Base-by-base conservation (phyloP, 1,140 invertebrate genomes). In the Mesaphorura yosii region DNA sequence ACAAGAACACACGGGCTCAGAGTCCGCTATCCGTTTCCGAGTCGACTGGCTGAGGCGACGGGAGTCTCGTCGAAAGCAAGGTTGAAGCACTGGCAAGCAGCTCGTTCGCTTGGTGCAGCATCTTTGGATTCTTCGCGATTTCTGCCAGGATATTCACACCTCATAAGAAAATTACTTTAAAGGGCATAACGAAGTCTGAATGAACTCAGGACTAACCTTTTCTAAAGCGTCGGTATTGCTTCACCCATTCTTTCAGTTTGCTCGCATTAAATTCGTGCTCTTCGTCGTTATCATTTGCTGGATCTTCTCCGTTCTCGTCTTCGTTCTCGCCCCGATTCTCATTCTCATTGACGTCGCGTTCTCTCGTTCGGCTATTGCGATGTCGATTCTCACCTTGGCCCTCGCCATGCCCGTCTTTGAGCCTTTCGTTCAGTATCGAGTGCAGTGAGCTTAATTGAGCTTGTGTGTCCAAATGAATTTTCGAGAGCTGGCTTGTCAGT, bases 401-500 rank as follows among this genome's bases (percentile, higher is more conserved):
- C n/a, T n/a, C n/a, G n/a, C n/a, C n/a, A n/a, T n/a, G 31, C 10
- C 10, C 51, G 15, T 55, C 51, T 42, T 44, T 53, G 12, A 60
- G 48, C 27, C 52, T 52, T 37, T 60, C 58, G 46, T 60, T 60
- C 6, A 60, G 46, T 55, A 60, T 60, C 10, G 58, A 53, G 29
- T 60, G 58, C 28, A 60, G 54, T 7, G 58, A 60, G 17, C 49
- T 53, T 14, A 60, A 44, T 34, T 60, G 58, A 37, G 58, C 58
- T 53, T 60, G 58, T 12, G 58, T 60, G 37, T 60, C 58, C n/a
- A 60, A 40, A 48, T 60, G 58, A 42, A 60, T 60, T 51, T 60
- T 60, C 3, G 58, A 56, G 26, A 60, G 37, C 48, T 60, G 58
- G 26, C 40, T 53, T n/a, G 58, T 60, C 31, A 60, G 22, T 2